These are phyloP conservation scores for Phoxinus phoxinus DNA, from an alignment of 2,113 vertebrate species.

Conservation along the genomic window DNA sequence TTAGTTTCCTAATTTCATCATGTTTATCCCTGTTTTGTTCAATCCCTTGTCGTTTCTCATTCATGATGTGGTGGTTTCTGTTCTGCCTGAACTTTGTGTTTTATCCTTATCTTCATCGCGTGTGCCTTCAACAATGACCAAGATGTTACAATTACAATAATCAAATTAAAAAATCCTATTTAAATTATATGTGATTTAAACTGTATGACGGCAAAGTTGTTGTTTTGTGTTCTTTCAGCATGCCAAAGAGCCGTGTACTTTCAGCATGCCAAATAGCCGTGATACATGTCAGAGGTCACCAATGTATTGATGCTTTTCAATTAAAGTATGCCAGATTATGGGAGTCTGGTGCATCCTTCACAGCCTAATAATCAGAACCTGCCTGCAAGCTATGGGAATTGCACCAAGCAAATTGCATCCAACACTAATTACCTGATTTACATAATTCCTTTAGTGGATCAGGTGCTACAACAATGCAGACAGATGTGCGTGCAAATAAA, in stretches of 20 bases:
- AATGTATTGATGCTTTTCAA: background rate
- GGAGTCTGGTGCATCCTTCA: background rate
- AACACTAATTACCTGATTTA: background rate
- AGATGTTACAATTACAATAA: too few species aligned
- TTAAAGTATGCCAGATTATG: background rate
- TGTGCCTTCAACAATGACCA: too few species aligned
- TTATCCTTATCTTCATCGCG: too few species aligned
- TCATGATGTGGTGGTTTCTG: too few species aligned
- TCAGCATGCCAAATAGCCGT: background rate
- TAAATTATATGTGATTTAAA: too few species aligned
- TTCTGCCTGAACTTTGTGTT: too few species aligned
- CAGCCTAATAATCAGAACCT: background rate
- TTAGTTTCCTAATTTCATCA: too few species aligned
- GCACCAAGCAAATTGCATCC: background rate
- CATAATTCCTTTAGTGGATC: constrained; percentile 3
- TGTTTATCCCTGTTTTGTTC: too few species aligned
- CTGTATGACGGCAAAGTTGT: too few species aligned
- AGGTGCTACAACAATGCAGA: background rate
- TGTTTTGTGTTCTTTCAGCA: background rate
- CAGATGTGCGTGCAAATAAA: background rate
- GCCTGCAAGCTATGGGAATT: background rate
- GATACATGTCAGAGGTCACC: background rate
- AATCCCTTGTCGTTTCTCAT: too few species aligned
- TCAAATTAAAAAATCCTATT: too few species aligned
- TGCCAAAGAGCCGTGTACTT: background rate